Percentiles rank a stretch among this genome's conserved stretches.
phyloP scores from a whole-genome alignment of 2,113 vertebrate species.

The Muscicapa adusta region DNA sequence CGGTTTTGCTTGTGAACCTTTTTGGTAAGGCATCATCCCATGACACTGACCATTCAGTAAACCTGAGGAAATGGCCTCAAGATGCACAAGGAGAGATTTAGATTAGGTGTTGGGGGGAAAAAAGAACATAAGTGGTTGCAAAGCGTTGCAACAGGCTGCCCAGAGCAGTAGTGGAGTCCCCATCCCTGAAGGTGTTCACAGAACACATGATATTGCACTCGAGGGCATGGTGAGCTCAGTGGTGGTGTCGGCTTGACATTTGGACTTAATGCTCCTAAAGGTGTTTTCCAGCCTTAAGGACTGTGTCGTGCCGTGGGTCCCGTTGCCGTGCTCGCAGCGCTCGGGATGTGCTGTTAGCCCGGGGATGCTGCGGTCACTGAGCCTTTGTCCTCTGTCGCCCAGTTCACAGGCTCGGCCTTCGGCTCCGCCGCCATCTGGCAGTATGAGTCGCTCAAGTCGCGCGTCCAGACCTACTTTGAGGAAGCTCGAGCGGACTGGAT shows the following conservation, averaged over 20 bases:
- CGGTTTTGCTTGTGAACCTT: neutral
- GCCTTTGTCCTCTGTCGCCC: neutral
- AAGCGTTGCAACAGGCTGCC: neutral
- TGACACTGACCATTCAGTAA: neutral
- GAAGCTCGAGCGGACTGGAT: constrained; percentile 86
- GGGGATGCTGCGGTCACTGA: neutral
- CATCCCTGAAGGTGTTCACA: neutral
- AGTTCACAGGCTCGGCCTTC: constrained; percentile 95
- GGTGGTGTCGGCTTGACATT: neutral
- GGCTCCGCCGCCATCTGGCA: constrained; percentile 92
- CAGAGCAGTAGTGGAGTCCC: neutral
- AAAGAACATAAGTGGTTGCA: neutral
- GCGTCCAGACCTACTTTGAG: constrained; percentile 86
- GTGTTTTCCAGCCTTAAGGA: neutral
- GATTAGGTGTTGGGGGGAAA: neutral
- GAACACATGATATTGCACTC: neutral
- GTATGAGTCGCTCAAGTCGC: constrained; percentile 89
- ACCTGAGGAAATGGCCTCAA: neutral
- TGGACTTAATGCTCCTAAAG: fast-evolving
- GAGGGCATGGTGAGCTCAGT: neutral
- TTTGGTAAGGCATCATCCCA: neutral
- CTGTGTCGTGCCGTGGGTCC: fast-evolving
- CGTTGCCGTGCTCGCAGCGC: too few species aligned
- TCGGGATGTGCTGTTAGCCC: neutral
- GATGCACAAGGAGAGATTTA: neutral